Evolutionary conservation across 1,140 invertebrate species (phyloP), one percentile per base, ranked within the genome.

Genomic region (Drosophila tani): DNA sequence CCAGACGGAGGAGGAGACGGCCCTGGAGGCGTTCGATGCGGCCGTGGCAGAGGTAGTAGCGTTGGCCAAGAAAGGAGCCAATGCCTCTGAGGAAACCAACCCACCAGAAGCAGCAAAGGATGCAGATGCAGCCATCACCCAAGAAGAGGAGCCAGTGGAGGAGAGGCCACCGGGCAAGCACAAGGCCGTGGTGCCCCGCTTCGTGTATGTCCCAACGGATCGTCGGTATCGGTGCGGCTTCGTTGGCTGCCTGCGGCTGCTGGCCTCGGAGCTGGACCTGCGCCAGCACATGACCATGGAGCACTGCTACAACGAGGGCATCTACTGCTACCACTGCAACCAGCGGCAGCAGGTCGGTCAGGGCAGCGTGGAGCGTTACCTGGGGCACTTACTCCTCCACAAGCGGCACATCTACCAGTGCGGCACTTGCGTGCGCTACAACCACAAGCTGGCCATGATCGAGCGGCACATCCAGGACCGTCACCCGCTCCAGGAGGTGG

Each of bases 361-460:
- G 0, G 4, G 1, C 5, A 17, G 38, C 21, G 1, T 60, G 0
- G 66, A 81, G 0, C 65, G 53, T n/a, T 35, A 68, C 0, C 0
- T 90, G 2, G 21, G 47, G 7, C 84, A 88, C 21, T 49, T 90
- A 46, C 2, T 21, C 0, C 15, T 15, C 12, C 84, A 88, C 49
- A 84, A 88, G 63, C 81, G 69, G 5, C n/a, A 84, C 29, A 32
- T 90, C 14, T 88, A 64, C 17, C 85, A 88, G 53, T 88, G 84
- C 27, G 81, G 84, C 2, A 15, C 0, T 1, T 88, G 84, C 17
- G 0, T 27, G 1, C 43, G 19, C 5, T 51, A 55, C 9, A 50
- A 65, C 15, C 35, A 46, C 8, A 62, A 40, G 24, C 74, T 81
- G 12, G 2, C 1, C 0, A 0, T 2, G 5, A 60, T 87, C 24